Evolutionary conservation across 1,140 invertebrate genomes (phyloP).

Genomic region (Pogonomyrmex barbatus): DNA sequence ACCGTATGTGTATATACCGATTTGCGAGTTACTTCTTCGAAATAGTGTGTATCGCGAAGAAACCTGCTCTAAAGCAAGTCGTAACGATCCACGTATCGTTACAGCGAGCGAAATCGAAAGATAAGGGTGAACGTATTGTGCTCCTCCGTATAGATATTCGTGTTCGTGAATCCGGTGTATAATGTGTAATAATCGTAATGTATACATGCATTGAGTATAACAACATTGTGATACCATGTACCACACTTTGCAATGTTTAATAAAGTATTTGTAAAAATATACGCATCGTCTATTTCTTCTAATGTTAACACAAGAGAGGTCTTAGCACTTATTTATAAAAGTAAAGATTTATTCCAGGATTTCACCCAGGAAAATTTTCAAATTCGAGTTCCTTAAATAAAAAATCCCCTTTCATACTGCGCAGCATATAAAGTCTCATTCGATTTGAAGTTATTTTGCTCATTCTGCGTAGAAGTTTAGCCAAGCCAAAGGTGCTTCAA

Average conservation of each 20-base stretch:
- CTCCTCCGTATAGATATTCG: constrained; percentile 50
- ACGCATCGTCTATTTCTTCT: background rate
- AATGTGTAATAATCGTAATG: constrained; percentile 70
- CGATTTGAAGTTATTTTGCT: background rate
- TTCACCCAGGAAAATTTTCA: background rate
- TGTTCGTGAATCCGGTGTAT: constrained; percentile 62
- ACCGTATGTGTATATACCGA: too few relatives aligned
- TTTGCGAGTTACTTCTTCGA: constrained; percentile 24
- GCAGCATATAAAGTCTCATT: background rate
- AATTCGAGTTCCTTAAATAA: background rate
- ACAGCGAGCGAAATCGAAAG: background rate
- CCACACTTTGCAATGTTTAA: constrained; percentile 82
- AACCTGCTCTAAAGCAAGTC: constrained; percentile 30
- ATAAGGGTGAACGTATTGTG: constrained; percentile 18
- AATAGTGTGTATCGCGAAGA: constrained; percentile 34
- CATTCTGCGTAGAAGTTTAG: background rate
- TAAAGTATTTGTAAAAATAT: constrained; percentile 83
- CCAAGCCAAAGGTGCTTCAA: background rate
- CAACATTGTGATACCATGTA: constrained; percentile 82
- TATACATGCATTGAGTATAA: constrained; percentile 74
- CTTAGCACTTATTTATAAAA: constrained; percentile 17
- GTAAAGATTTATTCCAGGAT: background rate
- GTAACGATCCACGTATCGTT: constrained; percentile 14
- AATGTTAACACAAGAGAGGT: background rate
- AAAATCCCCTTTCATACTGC: background rate